Conservation (phyloP, 2,888 invertebrate species). For the Leptopilina myrica region DNA sequence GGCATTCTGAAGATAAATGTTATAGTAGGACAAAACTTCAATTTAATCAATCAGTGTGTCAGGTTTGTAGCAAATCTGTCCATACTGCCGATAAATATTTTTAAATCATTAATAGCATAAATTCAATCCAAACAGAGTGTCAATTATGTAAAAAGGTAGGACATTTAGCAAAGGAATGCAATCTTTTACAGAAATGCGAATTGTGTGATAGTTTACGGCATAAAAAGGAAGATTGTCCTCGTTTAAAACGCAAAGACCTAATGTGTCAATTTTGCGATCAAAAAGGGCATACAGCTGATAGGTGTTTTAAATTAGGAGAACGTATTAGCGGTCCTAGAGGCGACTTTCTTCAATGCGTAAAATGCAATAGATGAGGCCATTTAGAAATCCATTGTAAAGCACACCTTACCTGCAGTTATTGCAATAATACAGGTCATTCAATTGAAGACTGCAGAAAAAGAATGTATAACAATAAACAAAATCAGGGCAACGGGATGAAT, state of each 20-base stretch:
- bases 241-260: too few relatives aligned
- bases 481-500: constrained; percentile 18
- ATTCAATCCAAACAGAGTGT: too few relatives aligned
- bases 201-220: too few relatives aligned
- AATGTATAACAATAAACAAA: background rate
- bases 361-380: too few relatives aligned
- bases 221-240: too few relatives aligned
- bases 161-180: background rate
- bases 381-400: background rate
- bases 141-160: too few relatives aligned
- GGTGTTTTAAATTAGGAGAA: background rate
- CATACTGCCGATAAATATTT: background rate
- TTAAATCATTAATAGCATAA: background rate
- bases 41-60: background rate
- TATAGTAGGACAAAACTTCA: too few relatives aligned
- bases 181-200: background rate
- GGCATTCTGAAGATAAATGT: constrained; percentile 21
- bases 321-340: too few relatives aligned
- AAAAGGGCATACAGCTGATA: background rate
- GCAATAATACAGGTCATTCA: constrained; percentile 13
- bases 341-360: too few relatives aligned
- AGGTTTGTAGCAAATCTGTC: background rate
- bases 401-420: background rate
- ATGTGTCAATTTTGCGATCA: background rate
- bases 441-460: constrained; percentile 2